phyloP scores from a whole-genome alignment of 2,888 invertebrate species.

The Dryobota labecula region DNA sequence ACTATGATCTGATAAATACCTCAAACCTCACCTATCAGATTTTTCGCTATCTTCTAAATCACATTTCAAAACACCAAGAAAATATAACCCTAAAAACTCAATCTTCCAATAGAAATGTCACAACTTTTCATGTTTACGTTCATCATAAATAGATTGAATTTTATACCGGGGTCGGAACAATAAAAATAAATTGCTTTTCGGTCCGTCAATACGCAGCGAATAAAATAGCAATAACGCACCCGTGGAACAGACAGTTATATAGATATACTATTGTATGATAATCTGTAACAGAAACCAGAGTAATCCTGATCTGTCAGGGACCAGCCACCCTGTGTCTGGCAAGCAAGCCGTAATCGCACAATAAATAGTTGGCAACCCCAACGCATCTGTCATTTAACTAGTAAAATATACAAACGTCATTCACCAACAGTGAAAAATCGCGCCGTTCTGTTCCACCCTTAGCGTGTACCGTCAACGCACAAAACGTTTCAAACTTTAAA shows the following conservation, averaged over 20 bases:
- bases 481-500: slow-evolving; percentile 63
- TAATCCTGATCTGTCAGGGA: slow-evolving; percentile 85
- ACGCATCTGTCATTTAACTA: slow-evolving; percentile 90
- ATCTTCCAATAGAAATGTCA: slow-evolving; percentile 61
- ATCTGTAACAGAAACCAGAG: slow-evolving; percentile 76
- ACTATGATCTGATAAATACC: neutral
- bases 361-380: slow-evolving; percentile 89
- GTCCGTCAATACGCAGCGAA: slow-evolving; percentile 74
- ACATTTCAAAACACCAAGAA: slow-evolving; percentile 15
- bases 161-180: slow-evolving; percentile 76
- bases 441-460: slow-evolving; percentile 82
- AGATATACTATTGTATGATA: slow-evolving; percentile 71
- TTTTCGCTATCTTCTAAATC: neutral
- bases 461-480: slow-evolving; percentile 61
- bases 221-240: slow-evolving; percentile 78
- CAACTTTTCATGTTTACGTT: slow-evolving; percentile 74
- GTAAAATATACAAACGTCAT: slow-evolving; percentile 90
- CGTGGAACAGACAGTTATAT: slow-evolving; percentile 43
- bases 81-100: slow-evolving; percentile 39
- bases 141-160: slow-evolving; percentile 88
- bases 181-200: slow-evolving; percentile 69
- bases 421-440: slow-evolving; percentile 88
- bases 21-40: neutral
- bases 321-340: slow-evolving; percentile 81
- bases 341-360: slow-evolving; percentile 87